These are phyloP conservation scores for Carassius gibelio DNA, from an alignment of 2,113 vertebrate species.

Conservation along the genomic window DNA sequence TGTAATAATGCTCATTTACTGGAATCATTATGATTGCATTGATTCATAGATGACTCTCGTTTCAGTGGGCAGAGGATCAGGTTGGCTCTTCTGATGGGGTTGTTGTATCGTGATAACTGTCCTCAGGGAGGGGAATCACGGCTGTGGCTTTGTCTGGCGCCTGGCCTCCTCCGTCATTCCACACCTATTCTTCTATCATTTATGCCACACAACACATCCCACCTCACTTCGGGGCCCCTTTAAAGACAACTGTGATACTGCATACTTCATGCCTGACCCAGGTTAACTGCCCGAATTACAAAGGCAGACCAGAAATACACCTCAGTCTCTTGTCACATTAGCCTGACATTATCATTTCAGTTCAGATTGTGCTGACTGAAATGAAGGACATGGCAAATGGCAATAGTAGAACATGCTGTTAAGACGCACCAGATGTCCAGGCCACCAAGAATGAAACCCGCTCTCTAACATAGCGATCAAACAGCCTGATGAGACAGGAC, in stretches of 20 bases:
- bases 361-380: conserved; percentile 6
- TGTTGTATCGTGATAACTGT: conserved; percentile 1
- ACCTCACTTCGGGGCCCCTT: neutral
- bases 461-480: conserved; percentile 12
- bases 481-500: neutral
- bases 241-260: conserved; percentile 36
- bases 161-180: conserved; percentile 51
- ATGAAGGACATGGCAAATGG: neutral
- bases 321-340: neutral
- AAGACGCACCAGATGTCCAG: conserved; percentile 28
- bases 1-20: conserved; percentile 1
- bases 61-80: conserved; percentile 18
- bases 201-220: neutral
- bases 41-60: neutral
- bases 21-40: conserved; percentile 23
- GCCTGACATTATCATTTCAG: neutral
- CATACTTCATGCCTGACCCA: neutral
- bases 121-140: conserved; percentile 26
- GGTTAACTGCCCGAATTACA: neutral
- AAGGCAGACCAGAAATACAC: conserved; percentile 1
- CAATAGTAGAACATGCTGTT: neutral
- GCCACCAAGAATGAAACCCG: neutral
- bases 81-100: neutral
- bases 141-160: conserved; percentile 15
- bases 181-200: conserved; percentile 47